phyloP scores from a whole-genome alignment of 2,113 vertebrate species.

The Bos javanicus region DNA sequence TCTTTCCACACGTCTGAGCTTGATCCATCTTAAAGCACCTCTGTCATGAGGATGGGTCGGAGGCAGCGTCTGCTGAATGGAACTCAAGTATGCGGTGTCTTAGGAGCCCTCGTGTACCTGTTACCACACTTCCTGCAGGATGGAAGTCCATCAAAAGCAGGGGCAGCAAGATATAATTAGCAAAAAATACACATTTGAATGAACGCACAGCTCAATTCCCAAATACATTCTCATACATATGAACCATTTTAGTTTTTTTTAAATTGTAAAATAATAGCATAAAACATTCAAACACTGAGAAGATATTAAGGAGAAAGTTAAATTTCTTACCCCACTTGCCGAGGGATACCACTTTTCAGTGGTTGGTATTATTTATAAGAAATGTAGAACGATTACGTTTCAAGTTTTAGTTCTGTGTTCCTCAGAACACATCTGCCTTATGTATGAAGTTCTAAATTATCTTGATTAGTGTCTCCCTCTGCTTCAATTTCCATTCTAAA shows the following conservation, averaged over 20 bases:
- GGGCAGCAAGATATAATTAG: not conserved
- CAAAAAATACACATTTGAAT: not conserved
- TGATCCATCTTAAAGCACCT: not conserved
- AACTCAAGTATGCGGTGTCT: not conserved
- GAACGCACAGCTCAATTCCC: not conserved
- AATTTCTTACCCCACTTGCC: not conserved
- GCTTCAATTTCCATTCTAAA: not conserved
- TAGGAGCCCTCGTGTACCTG: not conserved
- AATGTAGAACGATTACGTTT: not conserved
- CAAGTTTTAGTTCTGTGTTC: not conserved
- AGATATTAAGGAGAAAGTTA: not conserved
- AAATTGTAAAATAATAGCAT: not conserved
- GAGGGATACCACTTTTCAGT: not conserved
- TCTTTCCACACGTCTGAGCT: not conserved
- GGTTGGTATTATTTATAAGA: not conserved
- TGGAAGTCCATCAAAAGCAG: not conserved
- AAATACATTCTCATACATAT: not conserved
- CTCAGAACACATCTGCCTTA: not conserved
- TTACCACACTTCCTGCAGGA: not conserved
- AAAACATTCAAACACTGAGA: not conserved
- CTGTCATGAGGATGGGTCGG: not conserved
- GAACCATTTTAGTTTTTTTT: not conserved
- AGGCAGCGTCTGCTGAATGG: not conserved
- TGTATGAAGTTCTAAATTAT: not conserved
- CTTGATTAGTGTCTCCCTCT: not conserved